These are phyloP conservation scores for Zenarchopterus dispar DNA, from an alignment of 2,797 vertebrate genomes.

Conservation along the genomic window DNA sequence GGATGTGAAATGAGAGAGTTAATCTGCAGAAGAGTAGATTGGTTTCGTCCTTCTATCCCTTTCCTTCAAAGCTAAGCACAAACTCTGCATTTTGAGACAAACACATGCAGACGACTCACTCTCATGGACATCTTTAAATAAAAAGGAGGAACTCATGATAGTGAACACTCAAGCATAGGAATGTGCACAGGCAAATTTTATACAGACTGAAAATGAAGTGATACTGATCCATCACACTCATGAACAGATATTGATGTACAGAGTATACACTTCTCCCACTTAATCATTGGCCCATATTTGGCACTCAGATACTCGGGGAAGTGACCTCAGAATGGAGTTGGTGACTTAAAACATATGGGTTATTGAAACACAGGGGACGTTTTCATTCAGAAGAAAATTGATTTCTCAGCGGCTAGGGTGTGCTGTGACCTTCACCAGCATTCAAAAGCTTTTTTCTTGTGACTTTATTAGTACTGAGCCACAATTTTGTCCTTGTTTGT, in stretches of 20 bases:
- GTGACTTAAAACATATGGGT: slow-evolving; percentile 75
- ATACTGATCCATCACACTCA: slow-evolving; percentile 24
- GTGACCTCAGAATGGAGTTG: slow-evolving; percentile 55
- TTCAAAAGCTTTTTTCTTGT: slow-evolving; percentile 39
- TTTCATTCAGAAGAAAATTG: slow-evolving; percentile 75
- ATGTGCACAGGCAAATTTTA: slow-evolving; percentile 15
- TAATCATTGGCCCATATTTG: slow-evolving; percentile 47
- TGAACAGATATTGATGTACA: slow-evolving; percentile 4
- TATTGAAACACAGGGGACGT: slow-evolving; percentile 78
- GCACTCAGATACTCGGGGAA: slow-evolving; percentile 34
- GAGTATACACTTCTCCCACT: slow-evolving; percentile 16
- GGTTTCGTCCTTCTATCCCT: slow-evolving; percentile 56
- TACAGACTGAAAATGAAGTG: not conserved
- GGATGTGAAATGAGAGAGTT: slow-evolving; percentile 67
- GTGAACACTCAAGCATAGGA: slow-evolving; percentile 27
- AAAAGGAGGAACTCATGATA: slow-evolving; percentile 17
- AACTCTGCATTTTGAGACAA: slow-evolving; percentile 57
- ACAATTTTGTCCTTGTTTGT: slow-evolving; percentile 48
- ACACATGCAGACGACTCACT: slow-evolving; percentile 20
- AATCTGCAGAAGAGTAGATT: slow-evolving; percentile 78
- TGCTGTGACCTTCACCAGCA: slow-evolving; percentile 72
- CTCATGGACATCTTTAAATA: slow-evolving; percentile 11
- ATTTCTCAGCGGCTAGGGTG: slow-evolving; percentile 66
- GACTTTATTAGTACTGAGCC: slow-evolving; percentile 53
- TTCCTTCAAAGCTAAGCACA: slow-evolving; percentile 73